Conservation (phyloP, 2,888 invertebrate species). For the Caenorhabditis wallacei region DNA sequence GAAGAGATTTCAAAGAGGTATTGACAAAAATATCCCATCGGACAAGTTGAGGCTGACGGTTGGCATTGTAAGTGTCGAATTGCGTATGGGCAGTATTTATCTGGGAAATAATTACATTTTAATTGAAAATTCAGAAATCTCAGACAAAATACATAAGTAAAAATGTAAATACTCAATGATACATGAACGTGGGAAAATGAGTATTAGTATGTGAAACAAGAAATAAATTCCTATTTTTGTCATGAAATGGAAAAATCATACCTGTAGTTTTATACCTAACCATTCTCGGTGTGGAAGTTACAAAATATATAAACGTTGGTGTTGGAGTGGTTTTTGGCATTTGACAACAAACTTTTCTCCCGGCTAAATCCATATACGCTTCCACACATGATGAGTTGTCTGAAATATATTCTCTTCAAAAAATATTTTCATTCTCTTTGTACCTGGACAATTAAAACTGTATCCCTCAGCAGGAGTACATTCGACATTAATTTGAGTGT, state of each 20-base stretch:
- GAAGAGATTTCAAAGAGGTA: slow-evolving; percentile 55
- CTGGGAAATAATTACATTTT: slow-evolving; percentile 22
- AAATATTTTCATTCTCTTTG: neutral
- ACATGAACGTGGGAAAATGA: neutral
- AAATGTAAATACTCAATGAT: neutral
- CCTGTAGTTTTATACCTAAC: slow-evolving; percentile 55
- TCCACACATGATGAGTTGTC: slow-evolving; percentile 55
- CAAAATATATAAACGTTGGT: slow-evolving; percentile 56
- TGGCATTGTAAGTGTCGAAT: slow-evolving; percentile 54
- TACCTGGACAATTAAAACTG: slow-evolving; percentile 68
- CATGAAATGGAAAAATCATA: neutral
- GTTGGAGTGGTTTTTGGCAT: slow-evolving; percentile 64
- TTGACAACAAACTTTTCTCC: slow-evolving; percentile 66
- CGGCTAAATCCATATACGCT: slow-evolving; percentile 64
- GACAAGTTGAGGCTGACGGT: slow-evolving; percentile 61
- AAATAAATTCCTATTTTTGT: neutral
- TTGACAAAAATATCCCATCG: slow-evolving; percentile 66
- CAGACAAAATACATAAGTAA: neutral
- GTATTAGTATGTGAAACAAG: neutral
- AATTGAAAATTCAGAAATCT: neutral
- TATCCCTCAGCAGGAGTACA: slow-evolving; percentile 69
- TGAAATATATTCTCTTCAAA: slow-evolving; percentile 23
- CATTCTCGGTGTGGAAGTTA: slow-evolving; percentile 60
- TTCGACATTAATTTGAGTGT: slow-evolving; percentile 69
- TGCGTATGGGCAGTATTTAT: slow-evolving; percentile 58